Conservation (phyloP, 2,888 invertebrate genomes). For the Linyphia triangularis region DNA sequence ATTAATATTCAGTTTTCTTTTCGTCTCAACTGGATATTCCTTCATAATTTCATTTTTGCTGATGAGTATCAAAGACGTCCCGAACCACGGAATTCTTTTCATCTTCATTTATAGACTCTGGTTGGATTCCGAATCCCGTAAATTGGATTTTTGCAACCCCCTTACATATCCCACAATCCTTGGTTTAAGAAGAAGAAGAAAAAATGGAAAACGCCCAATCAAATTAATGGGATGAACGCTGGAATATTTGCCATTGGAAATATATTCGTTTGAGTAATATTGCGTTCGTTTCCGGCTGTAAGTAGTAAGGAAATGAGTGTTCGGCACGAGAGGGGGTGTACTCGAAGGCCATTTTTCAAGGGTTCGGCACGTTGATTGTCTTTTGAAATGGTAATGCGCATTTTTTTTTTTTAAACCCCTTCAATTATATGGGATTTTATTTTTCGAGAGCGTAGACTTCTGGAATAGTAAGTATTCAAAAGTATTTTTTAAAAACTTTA, state of each 20-base stretch:
- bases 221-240: slow-evolving; percentile 33
- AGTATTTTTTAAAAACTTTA: no score
- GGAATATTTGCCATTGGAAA: slow-evolving; percentile 10
- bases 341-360: slow-evolving; percentile 1
- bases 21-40: not conserved
- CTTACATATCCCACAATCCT: not conserved
- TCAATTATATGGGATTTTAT: no score
- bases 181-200: not conserved
- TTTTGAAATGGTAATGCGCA: not conserved
- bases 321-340: not conserved
- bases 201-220: slow-evolving; percentile 12
- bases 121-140: not conserved
- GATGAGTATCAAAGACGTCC: slow-evolving; percentile 15
- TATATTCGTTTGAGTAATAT: slow-evolving; percentile 7
- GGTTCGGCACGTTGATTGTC: slow-evolving; percentile 2
- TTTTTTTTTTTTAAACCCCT: no score
- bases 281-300: not conserved
- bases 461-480: no score
- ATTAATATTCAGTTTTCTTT: no score
- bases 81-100: not conserved
- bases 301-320: slow-evolving; percentile 27
- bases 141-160: slow-evolving; percentile 13
- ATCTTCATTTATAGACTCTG: not conserved
- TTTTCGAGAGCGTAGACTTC: no score
- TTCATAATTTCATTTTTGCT: slow-evolving; percentile 41